Base-by-base conservation (phyloP, 1,140 invertebrate genomes). In the Riptortus pedestris region DNA sequence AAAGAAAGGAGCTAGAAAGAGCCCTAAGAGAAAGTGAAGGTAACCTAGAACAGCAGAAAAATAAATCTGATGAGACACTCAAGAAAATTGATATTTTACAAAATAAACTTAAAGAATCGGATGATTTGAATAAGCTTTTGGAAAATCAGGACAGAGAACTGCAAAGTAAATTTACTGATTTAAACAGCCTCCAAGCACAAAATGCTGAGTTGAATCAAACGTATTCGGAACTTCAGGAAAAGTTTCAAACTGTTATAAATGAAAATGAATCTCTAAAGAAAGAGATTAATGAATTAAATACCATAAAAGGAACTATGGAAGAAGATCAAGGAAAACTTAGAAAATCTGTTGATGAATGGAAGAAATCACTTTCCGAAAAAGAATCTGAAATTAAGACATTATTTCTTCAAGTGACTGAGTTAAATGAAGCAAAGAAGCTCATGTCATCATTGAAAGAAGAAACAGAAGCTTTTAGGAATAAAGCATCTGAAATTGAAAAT, bases 91-190 rank as follows among this genome's bases (percentile, higher is more conserved):
- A 3, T 63, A 69, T 20, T 62, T 67, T 72, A 71, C 5, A 38
- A 38, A 38, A 38, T 38, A 38, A 38, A 38, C 31, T 38, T 38
- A 38, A 38, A 38, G 31, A 38, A 7, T 5, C 31, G 5, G 31
- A 38, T 7, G 31, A 38, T 7, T 38, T 38, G 5, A 38, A 38
- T 38, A 38, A 38, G 14, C 31, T 38, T 7, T 14, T 38, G 5
- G 31, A 14, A 5, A 38, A 74, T 72, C 52, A 73, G 48, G 73
- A 78, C 14, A 72, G 74, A 20, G 71, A 74, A 12, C 65, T 78
- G 61, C 77, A 78, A 70, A 70, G 71, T n/a, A 76, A 81, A 67
- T 69, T 76, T n/a, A 74, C 72, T 24, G 67, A 76, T 16, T 73
- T 76, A 31, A 64, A 71, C 9, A 73, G 73, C 0, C 76, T 77